Evolutionary conservation across 2,888 invertebrate species (phyloP).

Genomic region (Anagyrus pseudococci): DNA sequence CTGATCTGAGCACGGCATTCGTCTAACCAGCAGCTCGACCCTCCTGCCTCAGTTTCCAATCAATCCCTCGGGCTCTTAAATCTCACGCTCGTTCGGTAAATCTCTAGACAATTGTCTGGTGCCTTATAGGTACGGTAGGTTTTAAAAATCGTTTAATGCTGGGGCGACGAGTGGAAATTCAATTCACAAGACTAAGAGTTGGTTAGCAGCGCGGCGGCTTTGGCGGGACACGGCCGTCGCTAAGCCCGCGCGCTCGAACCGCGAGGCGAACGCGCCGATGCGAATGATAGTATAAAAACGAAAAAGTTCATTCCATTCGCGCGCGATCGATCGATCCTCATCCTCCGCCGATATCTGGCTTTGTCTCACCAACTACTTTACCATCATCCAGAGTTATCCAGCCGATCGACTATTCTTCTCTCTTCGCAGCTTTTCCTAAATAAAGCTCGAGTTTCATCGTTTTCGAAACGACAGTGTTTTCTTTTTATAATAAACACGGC

Average conservation of each 20-base stretch:
- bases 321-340: neutral
- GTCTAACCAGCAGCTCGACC: slow-evolving; percentile 11
- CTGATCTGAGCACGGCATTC: slow-evolving; percentile 9
- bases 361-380: neutral
- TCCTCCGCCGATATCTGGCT: neutral
- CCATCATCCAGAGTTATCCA: neutral
- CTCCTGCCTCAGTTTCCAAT: neutral
- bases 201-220: neutral
- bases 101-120: slow-evolving; percentile 44
- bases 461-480: slow-evolving; percentile 12
- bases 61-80: too few relatives aligned
- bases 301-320: neutral
- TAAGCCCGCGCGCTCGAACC: too few relatives aligned
- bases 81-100: slow-evolving; percentile 33
- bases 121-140: slow-evolving; percentile 39
- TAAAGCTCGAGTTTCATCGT: slow-evolving; percentile 24
- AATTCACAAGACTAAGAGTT: slow-evolving; percentile 38
- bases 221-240: too few relatives aligned
- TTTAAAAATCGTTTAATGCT: slow-evolving; percentile 27
- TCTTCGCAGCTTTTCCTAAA: slow-evolving; percentile 16
- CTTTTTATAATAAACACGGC: neutral
- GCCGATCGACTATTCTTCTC: neutral
- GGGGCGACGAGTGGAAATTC: slow-evolving; percentile 37
- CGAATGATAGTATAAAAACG: neutral
- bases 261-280: neutral